A percentile compares a stretch with the other conserved stretches of the same genome.
phyloP scores from a whole-genome alignment of 2,113 vertebrate species.

The Ploceus nigricollis region DNA sequence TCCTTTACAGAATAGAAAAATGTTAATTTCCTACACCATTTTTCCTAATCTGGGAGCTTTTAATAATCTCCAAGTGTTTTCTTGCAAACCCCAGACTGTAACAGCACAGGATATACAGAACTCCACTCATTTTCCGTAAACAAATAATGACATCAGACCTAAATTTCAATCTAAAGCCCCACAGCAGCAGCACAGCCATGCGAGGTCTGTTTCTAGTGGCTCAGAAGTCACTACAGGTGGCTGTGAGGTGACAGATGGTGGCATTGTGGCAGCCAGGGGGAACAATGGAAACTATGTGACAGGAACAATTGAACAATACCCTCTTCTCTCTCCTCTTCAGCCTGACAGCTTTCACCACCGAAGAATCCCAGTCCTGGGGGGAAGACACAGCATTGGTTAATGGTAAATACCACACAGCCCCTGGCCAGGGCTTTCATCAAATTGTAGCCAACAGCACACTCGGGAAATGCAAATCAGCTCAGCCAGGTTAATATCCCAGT shows the following conservation, averaged over 20 bases:
- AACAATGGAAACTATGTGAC: not conserved
- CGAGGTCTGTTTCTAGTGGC: not conserved
- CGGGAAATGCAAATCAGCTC: not conserved
- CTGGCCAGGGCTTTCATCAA: not conserved
- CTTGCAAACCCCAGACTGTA: not conserved
- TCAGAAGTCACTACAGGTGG: not conserved
- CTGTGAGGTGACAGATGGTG: not conserved
- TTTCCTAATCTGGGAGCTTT: not conserved
- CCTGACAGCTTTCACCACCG: constrained; percentile 82
- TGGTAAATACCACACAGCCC: not conserved
- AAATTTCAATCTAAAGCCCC: not conserved
- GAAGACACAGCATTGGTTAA: not conserved
- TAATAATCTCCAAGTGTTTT: not conserved
- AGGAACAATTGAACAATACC: constrained; percentile 71
- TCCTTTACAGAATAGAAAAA: not conserved
- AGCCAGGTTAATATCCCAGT: not conserved
- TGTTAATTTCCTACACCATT: not conserved
- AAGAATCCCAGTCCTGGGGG: constrained; percentile 93
- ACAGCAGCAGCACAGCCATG: not conserved
- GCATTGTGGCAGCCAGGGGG: not conserved
- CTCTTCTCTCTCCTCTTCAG: constrained; percentile 93
- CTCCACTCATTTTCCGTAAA: not conserved
- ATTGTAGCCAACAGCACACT: not conserved
- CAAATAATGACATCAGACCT: not conserved
- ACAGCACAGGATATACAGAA: not conserved